Percentiles rank a stretch among this genome's conserved stretches.
Conservation (phyloP, 1,140 invertebrate species). For the Paracyclopina nana region DNA sequence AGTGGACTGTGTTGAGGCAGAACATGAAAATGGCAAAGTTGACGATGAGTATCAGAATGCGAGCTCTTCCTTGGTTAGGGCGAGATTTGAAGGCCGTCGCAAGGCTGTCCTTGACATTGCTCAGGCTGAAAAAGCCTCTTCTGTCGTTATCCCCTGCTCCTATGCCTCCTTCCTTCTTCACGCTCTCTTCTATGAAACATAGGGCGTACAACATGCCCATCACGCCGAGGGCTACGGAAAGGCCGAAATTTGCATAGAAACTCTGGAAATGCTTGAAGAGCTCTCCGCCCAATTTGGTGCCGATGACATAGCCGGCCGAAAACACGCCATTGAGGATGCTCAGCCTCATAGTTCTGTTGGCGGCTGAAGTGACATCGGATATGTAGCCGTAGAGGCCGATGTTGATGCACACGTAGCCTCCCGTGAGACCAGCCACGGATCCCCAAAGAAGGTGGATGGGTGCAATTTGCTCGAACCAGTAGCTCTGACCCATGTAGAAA, state of each 20-base stretch:
- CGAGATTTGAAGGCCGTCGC: background rate
- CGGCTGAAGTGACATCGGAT: background rate
- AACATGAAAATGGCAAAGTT: conserved; percentile 8
- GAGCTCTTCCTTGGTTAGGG: background rate
- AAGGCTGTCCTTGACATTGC: background rate
- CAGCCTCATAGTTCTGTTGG: background rate
- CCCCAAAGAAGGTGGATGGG: background rate
- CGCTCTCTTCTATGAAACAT: conserved; percentile 1
- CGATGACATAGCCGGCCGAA: conserved; percentile 1
- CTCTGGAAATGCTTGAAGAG: background rate
- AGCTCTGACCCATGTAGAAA: conserved; percentile 15
- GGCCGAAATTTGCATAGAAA: conserved; percentile 7
- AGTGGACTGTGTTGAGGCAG: conserved; percentile 10
- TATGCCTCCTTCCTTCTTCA: background rate
- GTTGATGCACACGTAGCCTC: conserved; percentile 7
- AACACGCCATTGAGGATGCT: background rate
- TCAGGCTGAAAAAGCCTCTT: background rate
- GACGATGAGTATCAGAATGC: background rate
- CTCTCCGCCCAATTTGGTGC: background rate
- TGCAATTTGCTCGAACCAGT: background rate
- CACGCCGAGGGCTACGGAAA: background rate
- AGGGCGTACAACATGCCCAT: conserved; percentile 1
- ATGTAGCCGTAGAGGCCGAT: conserved; percentile 12
- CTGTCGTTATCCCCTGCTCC: background rate
- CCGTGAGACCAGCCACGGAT: background rate